Conservation (phyloP, 1,140 invertebrate species). For the Drosophila kikkawai region DNA sequence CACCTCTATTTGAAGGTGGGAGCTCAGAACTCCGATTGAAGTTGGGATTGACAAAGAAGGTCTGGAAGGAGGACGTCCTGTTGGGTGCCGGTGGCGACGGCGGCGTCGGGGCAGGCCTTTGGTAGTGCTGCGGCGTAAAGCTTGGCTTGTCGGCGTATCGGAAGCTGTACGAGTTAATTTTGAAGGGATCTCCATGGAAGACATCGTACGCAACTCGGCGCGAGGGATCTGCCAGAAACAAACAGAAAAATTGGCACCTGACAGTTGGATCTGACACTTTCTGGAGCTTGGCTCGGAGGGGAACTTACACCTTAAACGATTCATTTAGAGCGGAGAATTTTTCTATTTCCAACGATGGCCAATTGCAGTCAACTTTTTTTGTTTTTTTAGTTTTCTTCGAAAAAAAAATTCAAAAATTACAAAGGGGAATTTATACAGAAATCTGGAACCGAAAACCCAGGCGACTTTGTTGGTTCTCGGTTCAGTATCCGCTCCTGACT, state of each 20-base stretch:
- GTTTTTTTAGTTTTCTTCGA: conserved; percentile 19
- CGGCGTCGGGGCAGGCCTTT: conserved; percentile 22
- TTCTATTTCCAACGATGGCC: conserved; percentile 18
- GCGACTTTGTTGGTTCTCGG: conserved; percentile 35
- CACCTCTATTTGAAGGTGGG: neutral
- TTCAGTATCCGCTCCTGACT: conserved; percentile 12
- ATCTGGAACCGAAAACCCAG: conserved; percentile 37
- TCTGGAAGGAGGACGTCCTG: conserved; percentile 49
- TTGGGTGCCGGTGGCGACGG: neutral
- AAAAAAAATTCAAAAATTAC: conserved; percentile 33
- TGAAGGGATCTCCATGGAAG: conserved; percentile 76
- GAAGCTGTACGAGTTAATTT: conserved; percentile 80
- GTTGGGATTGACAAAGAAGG: conserved; percentile 68
- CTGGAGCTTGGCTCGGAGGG: neutral
- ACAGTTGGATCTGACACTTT: conserved; percentile 17
- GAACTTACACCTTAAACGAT: conserved; percentile 49
- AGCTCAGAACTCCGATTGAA: conserved; percentile 31
- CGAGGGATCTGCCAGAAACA: conserved; percentile 25
- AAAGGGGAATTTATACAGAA: conserved; percentile 41
- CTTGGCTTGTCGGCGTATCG: conserved; percentile 72
- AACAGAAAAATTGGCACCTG: conserved; percentile 2
- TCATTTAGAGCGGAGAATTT: conserved; percentile 66
- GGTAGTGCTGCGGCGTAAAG: conserved; percentile 51
- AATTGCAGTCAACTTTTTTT: conserved; percentile 20
- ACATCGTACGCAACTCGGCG: conserved; percentile 49